A percentile compares a stretch with the other conserved stretches of the same genome.
These are phyloP conservation scores for Papio anubis DNA, from an alignment of 2,113 vertebrate species.

Conservation along the genomic window DNA sequence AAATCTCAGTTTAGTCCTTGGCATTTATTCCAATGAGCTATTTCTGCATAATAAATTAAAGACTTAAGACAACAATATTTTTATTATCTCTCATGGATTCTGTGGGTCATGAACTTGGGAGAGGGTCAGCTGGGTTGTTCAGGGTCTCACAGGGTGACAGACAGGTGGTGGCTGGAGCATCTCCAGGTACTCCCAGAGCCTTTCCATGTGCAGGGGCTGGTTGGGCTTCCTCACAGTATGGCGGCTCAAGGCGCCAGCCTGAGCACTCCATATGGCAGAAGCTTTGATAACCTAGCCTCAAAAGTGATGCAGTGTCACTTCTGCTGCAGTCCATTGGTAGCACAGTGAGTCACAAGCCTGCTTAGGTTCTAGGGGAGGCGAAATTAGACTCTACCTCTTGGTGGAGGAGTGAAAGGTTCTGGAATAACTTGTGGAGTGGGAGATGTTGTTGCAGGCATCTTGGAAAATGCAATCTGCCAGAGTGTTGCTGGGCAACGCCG, in stretches of 20 bases:
- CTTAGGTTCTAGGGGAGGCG: background rate
- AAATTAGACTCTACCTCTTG: background rate
- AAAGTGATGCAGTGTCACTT: background rate
- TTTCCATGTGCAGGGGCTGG: background rate
- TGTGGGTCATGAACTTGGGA: background rate
- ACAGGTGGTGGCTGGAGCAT: background rate
- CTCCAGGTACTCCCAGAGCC: background rate
- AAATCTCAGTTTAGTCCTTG: background rate
- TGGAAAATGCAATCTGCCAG: background rate
- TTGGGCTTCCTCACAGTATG: background rate
- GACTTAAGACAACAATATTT: background rate
- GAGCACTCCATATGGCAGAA: background rate
- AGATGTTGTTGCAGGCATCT: background rate
- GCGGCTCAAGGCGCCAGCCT: rapidly evolving
- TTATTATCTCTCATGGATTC: background rate
- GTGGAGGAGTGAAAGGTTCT: background rate
- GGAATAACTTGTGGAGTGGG: background rate
- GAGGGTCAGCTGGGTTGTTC: background rate
- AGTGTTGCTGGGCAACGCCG: no score
- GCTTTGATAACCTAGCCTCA: background rate
- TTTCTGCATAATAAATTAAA: background rate
- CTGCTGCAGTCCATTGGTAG: background rate
- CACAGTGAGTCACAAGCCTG: background rate
- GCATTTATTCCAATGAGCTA: background rate
- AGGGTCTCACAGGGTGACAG: background rate